These are phyloP conservation scores for Chanos chanos DNA, from an alignment of 2,797 vertebrate genomes.

Conservation along the genomic window DNA sequence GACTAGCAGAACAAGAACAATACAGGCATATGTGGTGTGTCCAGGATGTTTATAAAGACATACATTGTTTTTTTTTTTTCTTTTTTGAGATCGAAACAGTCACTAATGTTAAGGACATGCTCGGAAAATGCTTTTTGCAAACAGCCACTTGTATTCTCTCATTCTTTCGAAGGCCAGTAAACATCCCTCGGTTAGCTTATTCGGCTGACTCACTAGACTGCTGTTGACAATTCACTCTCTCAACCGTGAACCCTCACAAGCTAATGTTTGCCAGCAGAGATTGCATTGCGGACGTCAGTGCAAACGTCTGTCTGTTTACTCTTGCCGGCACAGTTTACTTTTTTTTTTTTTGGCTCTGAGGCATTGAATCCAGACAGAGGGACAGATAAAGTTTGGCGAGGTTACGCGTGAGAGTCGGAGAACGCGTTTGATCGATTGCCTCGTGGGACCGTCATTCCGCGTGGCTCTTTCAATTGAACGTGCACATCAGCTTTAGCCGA, in stretches of 20 bases:
- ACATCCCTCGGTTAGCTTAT: neutral
- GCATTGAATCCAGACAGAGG: neutral
- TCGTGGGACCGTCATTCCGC: neutral
- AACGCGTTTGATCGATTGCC: neutral
- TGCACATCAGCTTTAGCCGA: neutral
- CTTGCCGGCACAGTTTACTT: constrained; percentile 1
- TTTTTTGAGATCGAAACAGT: neutral
- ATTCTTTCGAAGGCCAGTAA: neutral
- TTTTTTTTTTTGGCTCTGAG: constrained; percentile 7
- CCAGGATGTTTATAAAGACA: no score
- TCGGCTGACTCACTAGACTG: neutral
- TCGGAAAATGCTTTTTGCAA: neutral
- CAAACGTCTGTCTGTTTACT: constrained; percentile 28
- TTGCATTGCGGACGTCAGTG: neutral
- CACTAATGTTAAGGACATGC: no score
- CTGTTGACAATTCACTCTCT: neutral
- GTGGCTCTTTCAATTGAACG: neutral
- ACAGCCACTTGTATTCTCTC: no score
- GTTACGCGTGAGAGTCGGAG: no score
- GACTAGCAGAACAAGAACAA: no score
- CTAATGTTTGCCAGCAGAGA: neutral
- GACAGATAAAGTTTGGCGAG: neutral
- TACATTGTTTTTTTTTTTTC: no score
- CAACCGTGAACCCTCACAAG: neutral
- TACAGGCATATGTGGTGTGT: no score